These are phyloP conservation scores for Hemistola chrysoprasaria DNA, from an alignment of 2,888 invertebrate species.

Conservation along the genomic window DNA sequence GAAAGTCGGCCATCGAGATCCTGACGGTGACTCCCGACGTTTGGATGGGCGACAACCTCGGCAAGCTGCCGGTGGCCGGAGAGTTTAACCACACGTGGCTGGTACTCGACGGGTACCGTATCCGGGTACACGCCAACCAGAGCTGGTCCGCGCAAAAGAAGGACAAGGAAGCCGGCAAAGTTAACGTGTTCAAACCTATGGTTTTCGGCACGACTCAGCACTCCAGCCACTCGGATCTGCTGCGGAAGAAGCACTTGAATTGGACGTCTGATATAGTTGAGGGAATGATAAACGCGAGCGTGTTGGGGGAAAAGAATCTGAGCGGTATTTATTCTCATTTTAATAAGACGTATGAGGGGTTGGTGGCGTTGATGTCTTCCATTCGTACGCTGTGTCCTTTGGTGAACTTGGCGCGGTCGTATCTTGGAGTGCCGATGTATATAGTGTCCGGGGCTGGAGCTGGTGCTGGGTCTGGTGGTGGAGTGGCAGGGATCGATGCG, in stretches of 20 bases:
- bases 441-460: constrained; percentile 86
- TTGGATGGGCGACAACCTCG: constrained; percentile 84
- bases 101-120: constrained; percentile 86
- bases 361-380: constrained; percentile 89
- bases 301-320: constrained; percentile 84
- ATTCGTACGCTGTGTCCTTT: constrained; percentile 91
- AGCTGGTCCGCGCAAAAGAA: constrained; percentile 81
- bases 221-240: constrained; percentile 84
- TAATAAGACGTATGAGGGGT: constrained; percentile 86
- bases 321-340: constrained; percentile 85
- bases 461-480: constrained; percentile 53
- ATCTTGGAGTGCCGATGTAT: constrained; percentile 86
- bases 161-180: constrained; percentile 63
- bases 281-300: constrained; percentile 83
- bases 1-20: constrained; percentile 78
- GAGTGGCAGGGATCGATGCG: constrained; percentile 74
- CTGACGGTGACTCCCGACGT: constrained; percentile 87
- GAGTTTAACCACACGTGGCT: constrained; percentile 88
- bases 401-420: constrained; percentile 84
- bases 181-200: constrained; percentile 74
- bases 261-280: constrained; percentile 86
- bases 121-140: constrained; percentile 85
- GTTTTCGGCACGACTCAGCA: constrained; percentile 90
- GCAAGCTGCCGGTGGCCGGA: constrained; percentile 84
- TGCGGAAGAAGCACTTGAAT: constrained; percentile 82